Evolutionary conservation across 2,888 invertebrate genomes (phyloP).

Genomic region (Metacarcinus magister): DNA sequence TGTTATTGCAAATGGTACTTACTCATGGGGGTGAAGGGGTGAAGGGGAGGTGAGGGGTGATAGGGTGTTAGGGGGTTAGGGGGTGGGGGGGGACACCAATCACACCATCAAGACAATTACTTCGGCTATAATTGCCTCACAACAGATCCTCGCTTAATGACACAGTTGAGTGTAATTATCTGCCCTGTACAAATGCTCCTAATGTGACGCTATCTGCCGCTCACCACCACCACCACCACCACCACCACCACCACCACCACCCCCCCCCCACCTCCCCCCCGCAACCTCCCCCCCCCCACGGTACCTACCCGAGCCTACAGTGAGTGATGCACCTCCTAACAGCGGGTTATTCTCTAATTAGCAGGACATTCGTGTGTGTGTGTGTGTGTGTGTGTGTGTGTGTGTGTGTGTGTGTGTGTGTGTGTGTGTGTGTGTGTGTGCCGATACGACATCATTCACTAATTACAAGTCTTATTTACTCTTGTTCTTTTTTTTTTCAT

Average conservation of each 20-base stretch:
- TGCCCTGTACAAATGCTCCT: constrained; percentile 46
- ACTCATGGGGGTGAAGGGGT: not conserved
- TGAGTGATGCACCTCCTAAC: constrained; percentile 47
- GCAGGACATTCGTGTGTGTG: constrained; percentile 49
- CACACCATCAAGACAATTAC: not conserved
- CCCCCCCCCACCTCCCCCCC: not conserved
- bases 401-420: constrained; percentile 63
- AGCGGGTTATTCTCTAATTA: constrained; percentile 31
- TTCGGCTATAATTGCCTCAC: constrained; percentile 47
- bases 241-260: not conserved
- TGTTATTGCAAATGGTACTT: not conserved
- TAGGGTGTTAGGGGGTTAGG: not conserved
- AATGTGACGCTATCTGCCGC: constrained; percentile 47
- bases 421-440: constrained; percentile 55
- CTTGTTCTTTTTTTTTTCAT: not conserved
- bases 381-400: constrained; percentile 42
- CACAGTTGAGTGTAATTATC: constrained; percentile 44
- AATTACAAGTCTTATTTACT: not conserved
- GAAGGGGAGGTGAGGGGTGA: not conserved
- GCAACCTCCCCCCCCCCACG: not conserved
- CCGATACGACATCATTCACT: not conserved
- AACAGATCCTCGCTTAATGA: constrained; percentile 43
- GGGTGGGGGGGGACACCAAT: not conserved
- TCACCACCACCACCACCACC: not conserved
- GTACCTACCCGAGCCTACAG: constrained; percentile 38